Percentiles rank a stretch among this genome's conserved stretches.
Evolutionary conservation across 2,797 vertebrate species (phyloP).

Genomic region (Chelidonichthys spinosus): DNA sequence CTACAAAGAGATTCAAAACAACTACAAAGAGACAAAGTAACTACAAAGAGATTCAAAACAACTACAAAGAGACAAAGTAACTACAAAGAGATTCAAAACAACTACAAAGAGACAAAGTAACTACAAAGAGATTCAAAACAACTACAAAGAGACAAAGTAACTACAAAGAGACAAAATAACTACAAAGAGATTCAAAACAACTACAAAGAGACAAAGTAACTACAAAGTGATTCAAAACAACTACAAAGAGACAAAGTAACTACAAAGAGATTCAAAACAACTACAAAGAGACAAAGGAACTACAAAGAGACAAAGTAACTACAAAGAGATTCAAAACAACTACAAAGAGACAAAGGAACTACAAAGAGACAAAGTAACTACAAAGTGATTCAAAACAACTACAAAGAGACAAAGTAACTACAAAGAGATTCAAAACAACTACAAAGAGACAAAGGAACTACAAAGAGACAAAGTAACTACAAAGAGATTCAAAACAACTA

Average conservation of each 20-base stretch:
- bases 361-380: not conserved
- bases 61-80: too few species aligned
- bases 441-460: too few species aligned
- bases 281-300: not conserved
- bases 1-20: not conserved
- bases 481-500: too few species aligned
- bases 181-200: too few species aligned
- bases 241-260: not conserved
- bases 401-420: not conserved
- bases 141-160: not conserved
- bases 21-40: too few species aligned
- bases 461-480: too few species aligned
- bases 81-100: not conserved
- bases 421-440: not conserved
- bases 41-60: too few species aligned
- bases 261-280: not conserved
- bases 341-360: not conserved
- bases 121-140: too few species aligned
- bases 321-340: not conserved
- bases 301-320: not conserved
- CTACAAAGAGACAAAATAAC: too few species aligned
- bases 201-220: too few species aligned
- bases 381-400: not conserved
- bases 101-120: too few species aligned
- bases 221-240: not conserved